Evolutionary conservation across 2,888 invertebrate species (phyloP).

Genomic region (Hydrotaea cyrtoneurina): DNA sequence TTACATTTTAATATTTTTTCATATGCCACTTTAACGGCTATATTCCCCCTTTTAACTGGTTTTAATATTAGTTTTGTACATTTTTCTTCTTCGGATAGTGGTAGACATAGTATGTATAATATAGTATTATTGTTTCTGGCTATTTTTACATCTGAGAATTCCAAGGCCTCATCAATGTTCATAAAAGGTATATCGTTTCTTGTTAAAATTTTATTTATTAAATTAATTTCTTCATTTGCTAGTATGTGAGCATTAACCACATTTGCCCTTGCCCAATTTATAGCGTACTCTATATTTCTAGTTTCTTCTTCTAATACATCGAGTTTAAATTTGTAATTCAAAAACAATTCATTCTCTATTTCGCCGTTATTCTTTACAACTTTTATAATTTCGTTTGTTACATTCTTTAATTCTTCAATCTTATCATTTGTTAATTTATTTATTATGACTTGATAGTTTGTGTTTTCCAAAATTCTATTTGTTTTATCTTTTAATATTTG

Average conservation of each 20-base stretch:
- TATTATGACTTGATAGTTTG: slow-evolving; percentile 50
- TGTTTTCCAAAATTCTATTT: slow-evolving; percentile 47
- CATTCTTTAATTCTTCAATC: slow-evolving; percentile 53
- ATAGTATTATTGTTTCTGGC: slow-evolving; percentile 50
- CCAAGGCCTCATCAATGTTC: slow-evolving; percentile 65
- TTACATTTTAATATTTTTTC: slow-evolving; percentile 56
- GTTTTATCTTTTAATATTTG: slow-evolving; percentile 46
- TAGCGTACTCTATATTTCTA: slow-evolving; percentile 52
- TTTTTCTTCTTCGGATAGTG: slow-evolving; percentile 41
- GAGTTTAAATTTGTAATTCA: slow-evolving; percentile 54
- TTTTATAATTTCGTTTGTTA: slow-evolving; percentile 55
- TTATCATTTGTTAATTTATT: slow-evolving; percentile 53
- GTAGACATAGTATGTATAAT: slow-evolving; percentile 59
- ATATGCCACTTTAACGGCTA: slow-evolving; percentile 49
- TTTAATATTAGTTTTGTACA: slow-evolving; percentile 54
- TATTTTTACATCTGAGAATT: slow-evolving; percentile 61
- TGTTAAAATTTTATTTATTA: slow-evolving; percentile 47
- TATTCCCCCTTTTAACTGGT: slow-evolving; percentile 57
- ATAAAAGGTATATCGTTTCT: slow-evolving; percentile 58
- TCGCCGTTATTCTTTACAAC: slow-evolving; percentile 19
- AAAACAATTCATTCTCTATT: slow-evolving; percentile 29
- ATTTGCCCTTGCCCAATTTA: slow-evolving; percentile 56
- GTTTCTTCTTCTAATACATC: slow-evolving; percentile 62
- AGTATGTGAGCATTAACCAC: slow-evolving; percentile 58
- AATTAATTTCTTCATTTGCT: slow-evolving; percentile 50